Evolutionary conservation across 2,888 invertebrate species (phyloP).

Genomic region (Calameuta pallipes): DNA sequence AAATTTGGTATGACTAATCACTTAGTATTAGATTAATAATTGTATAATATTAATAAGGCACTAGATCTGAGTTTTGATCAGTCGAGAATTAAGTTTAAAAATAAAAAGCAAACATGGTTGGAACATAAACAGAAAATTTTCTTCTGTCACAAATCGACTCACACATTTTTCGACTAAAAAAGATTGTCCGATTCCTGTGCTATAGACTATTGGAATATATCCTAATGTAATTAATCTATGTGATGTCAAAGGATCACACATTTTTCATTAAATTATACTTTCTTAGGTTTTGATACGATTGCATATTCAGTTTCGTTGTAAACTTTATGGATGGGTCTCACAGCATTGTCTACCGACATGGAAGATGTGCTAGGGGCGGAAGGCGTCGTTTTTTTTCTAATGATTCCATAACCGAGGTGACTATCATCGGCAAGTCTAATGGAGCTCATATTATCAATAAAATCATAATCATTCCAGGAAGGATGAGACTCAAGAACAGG

Average conservation of each 20-base stretch:
- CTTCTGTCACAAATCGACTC: not conserved
- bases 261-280: conserved; percentile 70
- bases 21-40: conserved; percentile 21
- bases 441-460: conserved; percentile 75
- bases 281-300: conserved; percentile 86
- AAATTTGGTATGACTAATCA: conserved; percentile 31
- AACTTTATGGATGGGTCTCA: conserved; percentile 75
- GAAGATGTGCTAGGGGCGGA: conserved; percentile 64
- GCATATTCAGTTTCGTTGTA: conserved; percentile 85
- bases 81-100: conserved; percentile 23
- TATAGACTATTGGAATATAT: not conserved
- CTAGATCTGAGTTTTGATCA: conserved; percentile 42
- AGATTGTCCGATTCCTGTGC: not conserved
- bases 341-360: conserved; percentile 36
- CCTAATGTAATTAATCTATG: not conserved
- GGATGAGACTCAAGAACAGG: conserved; percentile 38
- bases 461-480: conserved; percentile 81
- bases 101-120: not conserved
- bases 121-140: not conserved
- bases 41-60: conserved; percentile 36
- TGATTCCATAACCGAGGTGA: conserved; percentile 82
- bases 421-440: conserved; percentile 83
- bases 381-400: conserved; percentile 71
- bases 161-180: not conserved
- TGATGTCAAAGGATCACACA: not conserved